Conservation (phyloP, 1,140 invertebrate genomes). For the Periplaneta americana region DNA sequence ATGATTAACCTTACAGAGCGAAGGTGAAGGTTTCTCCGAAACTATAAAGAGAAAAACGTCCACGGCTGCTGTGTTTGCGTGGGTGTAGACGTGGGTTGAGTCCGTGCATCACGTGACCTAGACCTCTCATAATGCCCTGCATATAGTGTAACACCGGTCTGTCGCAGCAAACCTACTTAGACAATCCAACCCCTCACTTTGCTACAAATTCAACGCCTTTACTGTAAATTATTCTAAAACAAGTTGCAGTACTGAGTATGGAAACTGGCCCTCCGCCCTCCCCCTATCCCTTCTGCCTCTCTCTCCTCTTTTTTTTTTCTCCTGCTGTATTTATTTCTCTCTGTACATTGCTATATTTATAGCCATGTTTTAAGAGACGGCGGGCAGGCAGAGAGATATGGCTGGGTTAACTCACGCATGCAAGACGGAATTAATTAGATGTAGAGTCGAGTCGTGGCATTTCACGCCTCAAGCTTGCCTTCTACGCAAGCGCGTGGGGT, state of each 20-base stretch:
- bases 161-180: neutral
- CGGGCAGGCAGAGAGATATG: neutral
- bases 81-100: too few species aligned
- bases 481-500: neutral
- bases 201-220: constrained; percentile 7
- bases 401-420: constrained; percentile 2
- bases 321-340: neutral
- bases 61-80: too few species aligned
- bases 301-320: too few species aligned
- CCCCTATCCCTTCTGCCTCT: too few species aligned
- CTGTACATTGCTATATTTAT: constrained; percentile 8
- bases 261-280: neutral
- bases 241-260: neutral
- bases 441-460: neutral
- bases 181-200: constrained; percentile 1
- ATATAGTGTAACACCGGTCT: neutral
- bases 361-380: constrained; percentile 1
- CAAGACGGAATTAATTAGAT: constrained; percentile 1
- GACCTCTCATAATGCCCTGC: neutral
- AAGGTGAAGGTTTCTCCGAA: too few species aligned
- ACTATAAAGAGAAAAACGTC: too few species aligned
- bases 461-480: neutral
- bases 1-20: too few species aligned
- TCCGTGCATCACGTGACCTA: neutral
- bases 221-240: constrained; percentile 4